Evolutionary conservation across 2,113 vertebrate species (phyloP).

Genomic region (Laticauda colubrina): DNA sequence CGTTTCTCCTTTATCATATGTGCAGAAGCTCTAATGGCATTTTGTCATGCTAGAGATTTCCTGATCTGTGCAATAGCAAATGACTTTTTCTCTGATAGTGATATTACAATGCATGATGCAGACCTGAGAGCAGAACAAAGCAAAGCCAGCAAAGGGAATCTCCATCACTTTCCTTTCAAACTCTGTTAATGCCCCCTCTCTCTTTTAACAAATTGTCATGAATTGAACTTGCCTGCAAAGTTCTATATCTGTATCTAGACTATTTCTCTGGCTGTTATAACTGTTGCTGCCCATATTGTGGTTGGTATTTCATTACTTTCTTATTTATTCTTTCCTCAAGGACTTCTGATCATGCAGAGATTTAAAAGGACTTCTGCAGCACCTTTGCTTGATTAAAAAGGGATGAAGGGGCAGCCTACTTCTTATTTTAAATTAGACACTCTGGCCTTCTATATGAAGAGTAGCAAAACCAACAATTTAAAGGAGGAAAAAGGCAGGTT

Average conservation of each 20-base stretch:
- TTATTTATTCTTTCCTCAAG: conserved; percentile 42
- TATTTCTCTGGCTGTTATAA: conserved; percentile 28
- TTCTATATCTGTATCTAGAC: conserved; percentile 12
- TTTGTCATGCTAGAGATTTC: conserved; percentile 40
- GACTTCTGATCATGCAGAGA: not conserved
- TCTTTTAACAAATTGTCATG: conserved; percentile 32
- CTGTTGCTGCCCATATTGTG: not conserved
- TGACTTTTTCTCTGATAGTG: conserved; percentile 32
- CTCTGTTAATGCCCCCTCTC: not conserved
- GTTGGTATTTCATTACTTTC: conserved; percentile 10
- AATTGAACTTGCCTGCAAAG: conserved; percentile 46
- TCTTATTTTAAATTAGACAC: not conserved
- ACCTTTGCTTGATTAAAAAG: not conserved
- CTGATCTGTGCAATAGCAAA: conserved; percentile 12
- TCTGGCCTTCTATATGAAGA: not conserved
- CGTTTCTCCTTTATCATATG: not conserved
- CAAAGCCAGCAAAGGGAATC: not conserved
- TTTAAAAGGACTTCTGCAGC: conserved; percentile 22
- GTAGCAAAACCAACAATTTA: not conserved
- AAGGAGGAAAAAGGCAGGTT: not conserved
- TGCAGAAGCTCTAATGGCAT: not conserved
- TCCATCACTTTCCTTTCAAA: conserved; percentile 42
- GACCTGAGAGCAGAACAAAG: conserved; percentile 37
- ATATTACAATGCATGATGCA: conserved; percentile 29
- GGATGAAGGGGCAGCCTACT: not conserved